Evolutionary conservation across 2,113 vertebrate species (phyloP).

Genomic region (Scomber japonicus): DNA sequence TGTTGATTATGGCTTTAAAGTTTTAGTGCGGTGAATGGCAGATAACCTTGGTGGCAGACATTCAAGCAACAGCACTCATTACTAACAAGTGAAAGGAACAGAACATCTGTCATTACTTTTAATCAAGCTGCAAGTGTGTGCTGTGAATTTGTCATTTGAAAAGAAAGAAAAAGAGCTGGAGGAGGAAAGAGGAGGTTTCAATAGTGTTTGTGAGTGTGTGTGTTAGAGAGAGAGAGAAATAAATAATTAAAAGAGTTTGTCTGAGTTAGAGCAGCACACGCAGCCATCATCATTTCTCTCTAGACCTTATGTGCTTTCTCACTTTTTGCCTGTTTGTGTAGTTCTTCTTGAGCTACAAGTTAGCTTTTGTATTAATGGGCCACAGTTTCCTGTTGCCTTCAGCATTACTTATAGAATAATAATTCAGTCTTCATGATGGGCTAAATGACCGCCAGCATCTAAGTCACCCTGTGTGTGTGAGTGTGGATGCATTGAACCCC

Average conservation of each 20-base stretch:
- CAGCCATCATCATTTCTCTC: background rate
- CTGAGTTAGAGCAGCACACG: background rate
- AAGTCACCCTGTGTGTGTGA: constrained; percentile 11
- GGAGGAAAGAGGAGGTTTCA: constrained; percentile 12
- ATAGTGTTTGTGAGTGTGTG: background rate
- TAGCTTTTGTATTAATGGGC: constrained; percentile 22
- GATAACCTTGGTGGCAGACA: constrained; percentile 58
- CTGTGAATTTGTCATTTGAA: constrained; percentile 21
- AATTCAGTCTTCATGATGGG: constrained; percentile 17
- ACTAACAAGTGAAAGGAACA: constrained; percentile 40
- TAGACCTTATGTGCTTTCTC: background rate
- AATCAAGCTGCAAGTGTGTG: constrained; percentile 38
- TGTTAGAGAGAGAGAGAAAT: background rate
- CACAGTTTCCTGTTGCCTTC: constrained; percentile 11
- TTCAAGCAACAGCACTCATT: constrained; percentile 46
- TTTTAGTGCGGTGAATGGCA: constrained; percentile 23
- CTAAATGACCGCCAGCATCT: constrained; percentile 16
- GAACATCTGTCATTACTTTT: constrained; percentile 53
- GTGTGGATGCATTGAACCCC: background rate
- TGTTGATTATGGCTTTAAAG: constrained; percentile 6
- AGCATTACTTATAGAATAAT: background rate
- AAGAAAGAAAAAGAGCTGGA: constrained; percentile 16
- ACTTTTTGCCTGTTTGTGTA: background rate
- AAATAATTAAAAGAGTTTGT: constrained; percentile 4
- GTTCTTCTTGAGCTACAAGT: background rate